Conservation (phyloP, 2,797 vertebrate species). For the Sebastes hubbsi region DNA sequence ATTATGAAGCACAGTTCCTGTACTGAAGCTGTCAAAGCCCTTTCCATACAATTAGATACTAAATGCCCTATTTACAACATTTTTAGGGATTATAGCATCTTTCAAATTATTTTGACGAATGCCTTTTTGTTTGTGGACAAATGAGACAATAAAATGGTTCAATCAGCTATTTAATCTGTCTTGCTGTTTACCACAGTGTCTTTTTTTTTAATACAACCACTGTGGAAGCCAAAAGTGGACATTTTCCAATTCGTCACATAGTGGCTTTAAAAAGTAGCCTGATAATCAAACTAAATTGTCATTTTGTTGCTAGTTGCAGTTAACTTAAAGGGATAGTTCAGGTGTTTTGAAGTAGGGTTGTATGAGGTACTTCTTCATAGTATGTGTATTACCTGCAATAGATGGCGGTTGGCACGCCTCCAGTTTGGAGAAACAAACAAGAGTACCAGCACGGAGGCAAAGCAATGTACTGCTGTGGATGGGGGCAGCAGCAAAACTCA, state of each 20-base stretch:
- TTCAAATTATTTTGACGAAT: not conserved
- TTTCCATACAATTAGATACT: not conserved
- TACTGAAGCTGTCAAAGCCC: not conserved
- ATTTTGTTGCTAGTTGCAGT: not conserved
- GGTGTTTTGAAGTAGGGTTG: too few relatives aligned
- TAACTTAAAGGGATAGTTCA: too few relatives aligned
- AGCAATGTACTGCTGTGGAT: too few relatives aligned
- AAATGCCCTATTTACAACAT: not conserved
- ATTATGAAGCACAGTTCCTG: not conserved
- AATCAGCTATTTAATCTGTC: not conserved
- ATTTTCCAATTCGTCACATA: not conserved
- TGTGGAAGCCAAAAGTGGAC: not conserved
- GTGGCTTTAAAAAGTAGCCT: not conserved
- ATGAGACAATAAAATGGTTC: not conserved
- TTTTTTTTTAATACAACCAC: not conserved
- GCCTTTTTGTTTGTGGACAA: not conserved
- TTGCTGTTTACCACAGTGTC: not conserved
- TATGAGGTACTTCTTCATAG: too few relatives aligned
- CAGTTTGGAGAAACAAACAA: too few relatives aligned
- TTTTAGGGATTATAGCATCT: not conserved
- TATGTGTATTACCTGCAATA: too few relatives aligned
- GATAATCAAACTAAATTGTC: too few relatives aligned
- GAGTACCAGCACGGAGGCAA: too few relatives aligned
- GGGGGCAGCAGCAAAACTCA: too few relatives aligned
- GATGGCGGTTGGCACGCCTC: too few relatives aligned